These are phyloP conservation scores for Solea senegalensis DNA, from an alignment of 2,113 vertebrate genomes.

Conservation along the genomic window DNA sequence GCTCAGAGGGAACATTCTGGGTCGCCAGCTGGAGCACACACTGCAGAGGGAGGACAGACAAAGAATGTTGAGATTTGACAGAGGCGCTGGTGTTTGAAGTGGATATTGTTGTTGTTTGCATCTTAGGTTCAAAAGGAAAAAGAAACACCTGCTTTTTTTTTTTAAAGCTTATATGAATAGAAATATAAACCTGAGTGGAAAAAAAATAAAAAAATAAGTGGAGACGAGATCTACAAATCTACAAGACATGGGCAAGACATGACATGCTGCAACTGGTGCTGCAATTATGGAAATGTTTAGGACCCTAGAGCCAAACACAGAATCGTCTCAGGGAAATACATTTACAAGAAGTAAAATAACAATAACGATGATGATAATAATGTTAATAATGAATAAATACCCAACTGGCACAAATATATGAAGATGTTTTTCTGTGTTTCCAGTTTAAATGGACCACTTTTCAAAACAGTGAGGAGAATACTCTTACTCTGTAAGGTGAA, in stretches of 20 bases:
- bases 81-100: not conserved
- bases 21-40: slow-evolving; percentile 36
- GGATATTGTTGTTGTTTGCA: slow-evolving; percentile 32
- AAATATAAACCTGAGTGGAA: not conserved
- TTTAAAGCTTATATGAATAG: not conserved
- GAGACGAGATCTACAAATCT: slow-evolving; percentile 22
- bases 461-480: not conserved
- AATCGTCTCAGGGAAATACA: not conserved
- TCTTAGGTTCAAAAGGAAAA: slow-evolving; percentile 31
- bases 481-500: not conserved
- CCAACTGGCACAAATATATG: not conserved
- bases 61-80: slow-evolving; percentile 46
- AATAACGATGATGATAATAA: not conserved
- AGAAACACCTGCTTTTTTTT: slow-evolving; percentile 5
- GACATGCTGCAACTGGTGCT: slow-evolving; percentile 48
- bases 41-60: slow-evolving; percentile 48
- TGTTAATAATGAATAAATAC: too few relatives aligned
- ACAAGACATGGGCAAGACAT: slow-evolving; percentile 35
- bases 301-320: slow-evolving; percentile 7
- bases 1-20: slow-evolving; percentile 63
- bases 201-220: slow-evolving; percentile 22
- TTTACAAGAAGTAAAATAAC: not conserved
- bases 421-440: not conserved
- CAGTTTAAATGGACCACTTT: not conserved
- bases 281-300: slow-evolving; percentile 40